phyloP scores from a whole-genome alignment of 2,797 vertebrate species.

The Psittacula derbiana region DNA sequence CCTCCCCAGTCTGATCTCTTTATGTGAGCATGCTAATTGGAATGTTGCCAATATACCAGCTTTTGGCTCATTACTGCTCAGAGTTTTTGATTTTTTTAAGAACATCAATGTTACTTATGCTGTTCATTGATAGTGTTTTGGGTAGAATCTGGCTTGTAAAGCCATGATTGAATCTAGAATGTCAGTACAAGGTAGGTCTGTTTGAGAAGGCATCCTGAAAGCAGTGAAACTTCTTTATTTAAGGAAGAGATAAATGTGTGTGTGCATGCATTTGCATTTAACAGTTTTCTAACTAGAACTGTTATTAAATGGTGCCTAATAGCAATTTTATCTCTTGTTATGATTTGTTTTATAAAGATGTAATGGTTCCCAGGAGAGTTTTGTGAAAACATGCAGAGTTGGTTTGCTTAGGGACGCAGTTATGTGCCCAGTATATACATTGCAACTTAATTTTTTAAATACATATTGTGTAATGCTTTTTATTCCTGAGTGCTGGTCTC shows the following conservation, averaged over 20 bases:
- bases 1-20: neutral
- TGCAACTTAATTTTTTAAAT: conserved; percentile 63
- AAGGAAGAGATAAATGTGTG: conserved; percentile 13
- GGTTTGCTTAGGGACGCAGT: conserved; percentile 2
- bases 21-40: neutral
- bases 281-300: neutral
- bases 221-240: conserved; percentile 29
- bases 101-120: neutral
- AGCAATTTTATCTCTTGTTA: conserved; percentile 31
- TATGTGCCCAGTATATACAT: conserved; percentile 36
- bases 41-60: neutral
- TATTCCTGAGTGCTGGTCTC: conserved; percentile 75
- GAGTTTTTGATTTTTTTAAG: conserved; percentile 57
- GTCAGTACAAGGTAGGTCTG: neutral
- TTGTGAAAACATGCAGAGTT: conserved; percentile 41
- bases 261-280: conserved; percentile 41
- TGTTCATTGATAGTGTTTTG: neutral
- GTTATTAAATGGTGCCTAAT: neutral
- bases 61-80: conserved; percentile 45
- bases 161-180: neutral
- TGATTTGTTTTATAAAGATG: conserved; percentile 20
- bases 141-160: neutral
- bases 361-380: conserved; percentile 33
- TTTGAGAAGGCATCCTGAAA: conserved; percentile 32
- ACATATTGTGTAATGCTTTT: conserved; percentile 60